Conservation (phyloP, 2,888 invertebrate species). For the Apeira syringaria region DNA sequence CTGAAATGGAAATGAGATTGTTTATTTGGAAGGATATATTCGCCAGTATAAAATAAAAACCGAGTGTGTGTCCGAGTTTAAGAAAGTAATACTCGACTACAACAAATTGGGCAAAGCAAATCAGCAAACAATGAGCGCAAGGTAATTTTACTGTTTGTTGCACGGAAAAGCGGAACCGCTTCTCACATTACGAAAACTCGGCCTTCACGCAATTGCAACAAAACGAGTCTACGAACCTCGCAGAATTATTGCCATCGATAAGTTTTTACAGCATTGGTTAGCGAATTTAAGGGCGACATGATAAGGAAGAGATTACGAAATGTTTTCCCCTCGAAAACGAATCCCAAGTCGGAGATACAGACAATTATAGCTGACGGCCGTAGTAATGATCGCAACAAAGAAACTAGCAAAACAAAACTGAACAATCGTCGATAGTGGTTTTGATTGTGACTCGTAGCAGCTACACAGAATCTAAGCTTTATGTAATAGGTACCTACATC, state of each 20-base stretch:
- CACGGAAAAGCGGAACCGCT: conserved; percentile 32
- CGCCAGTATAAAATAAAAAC: conserved; percentile 19
- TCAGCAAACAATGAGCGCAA: conserved; percentile 26
- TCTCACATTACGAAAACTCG: conserved; percentile 25
- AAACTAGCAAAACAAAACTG: conserved; percentile 39
- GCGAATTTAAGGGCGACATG: conserved; percentile 3
- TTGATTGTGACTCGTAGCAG: conserved; percentile 20
- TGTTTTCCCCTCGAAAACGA: conserved; percentile 8
- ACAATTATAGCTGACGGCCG: conserved; percentile 16
- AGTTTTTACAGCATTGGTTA: not conserved
- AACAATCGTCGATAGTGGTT: conserved; percentile 40
- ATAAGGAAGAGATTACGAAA: conserved; percentile 8
- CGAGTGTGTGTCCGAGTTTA: conserved; percentile 15
- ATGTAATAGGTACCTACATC: too few relatives aligned
- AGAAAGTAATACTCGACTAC: conserved; percentile 9
- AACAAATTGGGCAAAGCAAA: conserved; percentile 27
- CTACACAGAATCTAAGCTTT: conserved; percentile 5
- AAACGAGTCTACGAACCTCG: conserved; percentile 15
- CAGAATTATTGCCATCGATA: conserved; percentile 7
- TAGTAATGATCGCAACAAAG: conserved; percentile 26
- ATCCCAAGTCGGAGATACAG: conserved; percentile 10
- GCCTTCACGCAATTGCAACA: conserved; percentile 24
- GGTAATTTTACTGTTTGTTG: conserved; percentile 29
- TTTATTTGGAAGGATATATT: conserved; percentile 19
- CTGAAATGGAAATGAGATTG: conserved; percentile 11